Percentiles rank a stretch among this genome's conserved stretches.
Evolutionary conservation across 2,113 vertebrate genomes (phyloP).

Genomic region (Ailuropoda melanoleuca): DNA sequence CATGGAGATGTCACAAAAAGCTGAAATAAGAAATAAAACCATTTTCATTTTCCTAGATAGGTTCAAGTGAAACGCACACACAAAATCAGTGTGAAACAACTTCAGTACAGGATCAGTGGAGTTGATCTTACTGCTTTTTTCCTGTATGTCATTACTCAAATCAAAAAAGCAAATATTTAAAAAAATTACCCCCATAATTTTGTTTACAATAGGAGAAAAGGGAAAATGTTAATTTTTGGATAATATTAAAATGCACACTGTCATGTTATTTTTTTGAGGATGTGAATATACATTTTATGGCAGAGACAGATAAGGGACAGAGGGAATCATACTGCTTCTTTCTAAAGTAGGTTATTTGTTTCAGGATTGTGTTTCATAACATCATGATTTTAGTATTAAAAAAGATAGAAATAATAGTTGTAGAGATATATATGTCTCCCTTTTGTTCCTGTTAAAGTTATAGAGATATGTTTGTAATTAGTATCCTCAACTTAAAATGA

Average conservation of each 20-base stretch:
- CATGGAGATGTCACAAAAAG: slow-evolving; percentile 7
- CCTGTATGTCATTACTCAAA: neutral
- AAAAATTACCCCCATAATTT: neutral
- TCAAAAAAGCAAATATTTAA: slow-evolving; percentile 35
- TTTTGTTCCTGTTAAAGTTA: slow-evolving; percentile 20
- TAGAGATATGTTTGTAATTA: slow-evolving; percentile 10
- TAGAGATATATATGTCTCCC: neutral
- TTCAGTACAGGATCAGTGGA: neutral
- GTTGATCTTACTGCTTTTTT: neutral
- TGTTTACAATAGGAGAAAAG: neutral
- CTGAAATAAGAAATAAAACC: slow-evolving; percentile 10
- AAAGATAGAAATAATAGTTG: slow-evolving; percentile 4
- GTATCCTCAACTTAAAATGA: slow-evolving; percentile 21
- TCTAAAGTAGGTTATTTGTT: neutral
- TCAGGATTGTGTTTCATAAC: neutral
- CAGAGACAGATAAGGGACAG: neutral
- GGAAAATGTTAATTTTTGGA: slow-evolving; percentile 5
- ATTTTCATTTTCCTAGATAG: neutral
- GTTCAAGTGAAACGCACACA: neutral
- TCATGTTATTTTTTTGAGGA: neutral
- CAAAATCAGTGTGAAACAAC: neutral
- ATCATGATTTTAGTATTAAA: neutral
- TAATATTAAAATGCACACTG: neutral
- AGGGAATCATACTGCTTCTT: neutral
- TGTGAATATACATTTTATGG: neutral